phyloP scores from a whole-genome alignment of 2,888 invertebrate species.

The Mythimna impura region DNA sequence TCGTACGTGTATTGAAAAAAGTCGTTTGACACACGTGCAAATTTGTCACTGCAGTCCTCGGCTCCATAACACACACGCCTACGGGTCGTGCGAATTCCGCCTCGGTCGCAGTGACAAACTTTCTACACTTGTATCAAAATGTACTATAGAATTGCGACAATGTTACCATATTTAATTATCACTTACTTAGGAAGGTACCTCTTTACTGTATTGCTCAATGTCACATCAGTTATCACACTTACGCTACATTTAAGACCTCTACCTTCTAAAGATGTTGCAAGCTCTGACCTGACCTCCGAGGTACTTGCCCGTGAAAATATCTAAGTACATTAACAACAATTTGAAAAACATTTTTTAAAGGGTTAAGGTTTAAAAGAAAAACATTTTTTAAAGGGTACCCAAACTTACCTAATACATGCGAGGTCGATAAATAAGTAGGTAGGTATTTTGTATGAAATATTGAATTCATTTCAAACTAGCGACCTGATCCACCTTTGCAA shows the following conservation, averaged over 20 bases:
- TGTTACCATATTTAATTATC: conserved; percentile 3
- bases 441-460: neutral
- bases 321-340: conserved; percentile 13
- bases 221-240: conserved; percentile 33
- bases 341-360: neutral
- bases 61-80: too few relatives aligned
- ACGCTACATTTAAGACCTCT: conserved; percentile 5
- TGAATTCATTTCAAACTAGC: too few relatives aligned
- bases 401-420: neutral
- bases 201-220: conserved; percentile 20
- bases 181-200: neutral
- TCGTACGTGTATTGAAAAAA: too few relatives aligned
- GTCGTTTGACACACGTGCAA: too few relatives aligned
- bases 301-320: conserved; percentile 8
- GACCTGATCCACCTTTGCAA: too few relatives aligned
- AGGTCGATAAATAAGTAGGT: neutral
- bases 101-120: too few relatives aligned
- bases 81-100: too few relatives aligned
- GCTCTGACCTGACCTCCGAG: conserved; percentile 6
- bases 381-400: neutral
- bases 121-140: too few relatives aligned
- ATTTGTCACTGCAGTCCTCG: too few relatives aligned
- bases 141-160: neutral
- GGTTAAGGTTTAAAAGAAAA: too few relatives aligned
- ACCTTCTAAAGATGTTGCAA: conserved; percentile 9